Conservation (phyloP, 2,797 vertebrate species). For the Sphaeramia orbicularis region DNA sequence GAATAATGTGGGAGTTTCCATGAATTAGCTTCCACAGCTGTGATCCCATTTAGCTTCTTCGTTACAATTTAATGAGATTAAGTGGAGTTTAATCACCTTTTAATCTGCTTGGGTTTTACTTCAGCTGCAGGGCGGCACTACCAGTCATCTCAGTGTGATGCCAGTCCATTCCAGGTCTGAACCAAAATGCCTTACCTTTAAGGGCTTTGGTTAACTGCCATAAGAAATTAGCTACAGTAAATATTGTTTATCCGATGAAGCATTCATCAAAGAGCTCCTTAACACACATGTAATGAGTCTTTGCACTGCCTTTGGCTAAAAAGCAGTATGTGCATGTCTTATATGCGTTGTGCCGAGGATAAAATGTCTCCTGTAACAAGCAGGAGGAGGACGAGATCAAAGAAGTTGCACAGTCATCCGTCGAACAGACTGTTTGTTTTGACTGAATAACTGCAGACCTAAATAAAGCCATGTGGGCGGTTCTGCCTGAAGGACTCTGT, state of each 20-base stretch:
- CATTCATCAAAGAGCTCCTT: conserved; percentile 6
- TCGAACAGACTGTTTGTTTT: conserved; percentile 24
- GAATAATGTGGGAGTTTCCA: conserved; percentile 48
- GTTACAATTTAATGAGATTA: conserved; percentile 67
- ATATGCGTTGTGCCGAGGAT: conserved; percentile 3
- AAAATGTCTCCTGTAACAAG: conserved; percentile 26
- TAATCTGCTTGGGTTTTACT: conserved; percentile 52
- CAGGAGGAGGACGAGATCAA: conserved; percentile 8
- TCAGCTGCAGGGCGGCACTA: conserved; percentile 25
- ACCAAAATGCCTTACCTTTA: conserved; percentile 16
- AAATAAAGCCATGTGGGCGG: conserved; percentile 45
- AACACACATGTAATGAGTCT: conserved; percentile 5
- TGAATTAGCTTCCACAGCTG: conserved; percentile 37
- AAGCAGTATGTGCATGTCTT: conserved; percentile 2
- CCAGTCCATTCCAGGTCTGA: conserved; percentile 33
- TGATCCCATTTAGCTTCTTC: conserved; percentile 58
- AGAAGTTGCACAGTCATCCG: conserved; percentile 9
- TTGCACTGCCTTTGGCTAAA: background rate
- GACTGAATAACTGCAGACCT: conserved; percentile 40
- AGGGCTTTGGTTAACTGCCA: conserved; percentile 28
- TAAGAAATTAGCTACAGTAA: conserved; percentile 23
- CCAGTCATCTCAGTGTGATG: conserved; percentile 32
- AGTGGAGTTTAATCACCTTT: conserved; percentile 57
- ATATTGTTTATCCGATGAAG: conserved; percentile 25
- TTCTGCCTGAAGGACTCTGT: conserved; percentile 19